A percentile compares a stretch with the other conserved stretches of the same genome.
These are phyloP conservation scores for Anisognathus igniventris DNA, from an alignment of 2,797 vertebrate species.

Conservation along the genomic window DNA sequence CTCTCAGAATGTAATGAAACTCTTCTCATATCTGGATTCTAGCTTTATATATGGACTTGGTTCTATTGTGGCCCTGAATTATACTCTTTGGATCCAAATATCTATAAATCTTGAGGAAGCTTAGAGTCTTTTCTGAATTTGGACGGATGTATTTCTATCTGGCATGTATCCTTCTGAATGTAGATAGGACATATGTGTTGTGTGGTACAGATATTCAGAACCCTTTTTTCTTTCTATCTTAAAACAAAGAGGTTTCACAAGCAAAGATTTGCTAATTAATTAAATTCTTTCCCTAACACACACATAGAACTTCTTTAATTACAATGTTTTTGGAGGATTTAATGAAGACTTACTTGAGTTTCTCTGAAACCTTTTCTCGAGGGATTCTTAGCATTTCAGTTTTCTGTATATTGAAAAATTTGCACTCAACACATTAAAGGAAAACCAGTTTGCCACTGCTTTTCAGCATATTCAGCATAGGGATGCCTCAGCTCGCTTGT, in stretches of 20 bases:
- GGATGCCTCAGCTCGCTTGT: not conserved
- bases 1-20: not conserved
- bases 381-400: conserved; percentile 43
- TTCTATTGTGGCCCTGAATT: not conserved
- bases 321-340: conserved; percentile 26
- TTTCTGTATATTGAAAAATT: conserved; percentile 64
- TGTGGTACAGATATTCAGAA: not conserved
- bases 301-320: conserved; percentile 44
- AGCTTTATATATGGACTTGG: not conserved
- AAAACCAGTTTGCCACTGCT: conserved; percentile 25
- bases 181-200: not conserved
- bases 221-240: conserved; percentile 2
- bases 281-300: not conserved
- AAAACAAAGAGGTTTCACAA: conserved; percentile 44
- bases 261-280: conserved; percentile 23
- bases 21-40: not conserved
- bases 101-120: not conserved
- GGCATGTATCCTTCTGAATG: not conserved
- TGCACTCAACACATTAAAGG: conserved; percentile 65
- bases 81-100: not conserved
- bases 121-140: not conserved
- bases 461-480: not conserved
- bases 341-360: conserved; percentile 45
- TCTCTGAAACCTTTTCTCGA: conserved; percentile 41
- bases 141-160: not conserved